Percentiles rank a stretch among this genome's conserved stretches.
Evolutionary conservation across 2,797 vertebrate species (phyloP).

Genomic region (Danio tinwini): DNA sequence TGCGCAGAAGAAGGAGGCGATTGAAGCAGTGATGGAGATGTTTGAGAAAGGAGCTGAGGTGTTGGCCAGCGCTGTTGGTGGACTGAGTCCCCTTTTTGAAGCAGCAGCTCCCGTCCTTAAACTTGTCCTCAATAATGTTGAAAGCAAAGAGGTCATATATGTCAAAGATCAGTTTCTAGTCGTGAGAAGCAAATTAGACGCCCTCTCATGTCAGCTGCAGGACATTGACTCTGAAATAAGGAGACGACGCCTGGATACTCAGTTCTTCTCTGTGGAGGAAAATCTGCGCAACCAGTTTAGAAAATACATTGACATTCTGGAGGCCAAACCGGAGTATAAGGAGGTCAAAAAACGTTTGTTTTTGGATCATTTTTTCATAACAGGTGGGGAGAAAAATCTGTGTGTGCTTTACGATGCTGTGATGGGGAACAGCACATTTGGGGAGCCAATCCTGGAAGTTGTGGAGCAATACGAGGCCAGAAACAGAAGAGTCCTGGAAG

Average conservation of each 20-base stretch:
- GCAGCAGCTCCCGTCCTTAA: slow-evolving; percentile 77
- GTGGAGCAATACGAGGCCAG: slow-evolving; percentile 75
- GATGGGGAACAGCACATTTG: slow-evolving; percentile 76
- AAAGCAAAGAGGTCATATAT: slow-evolving; percentile 80
- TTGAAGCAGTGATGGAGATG: slow-evolving; percentile 81
- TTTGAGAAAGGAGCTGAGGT: slow-evolving; percentile 79
- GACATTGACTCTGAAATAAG: slow-evolving; percentile 78
- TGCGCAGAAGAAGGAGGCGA: slow-evolving; percentile 82
- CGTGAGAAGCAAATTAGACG: slow-evolving; percentile 74
- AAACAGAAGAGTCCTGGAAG: slow-evolving; percentile 78
- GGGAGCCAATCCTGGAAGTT: slow-evolving; percentile 74
- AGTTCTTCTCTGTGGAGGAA: slow-evolving; percentile 79
- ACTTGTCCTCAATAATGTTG: slow-evolving; percentile 77
- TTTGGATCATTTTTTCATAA: slow-evolving; percentile 77
- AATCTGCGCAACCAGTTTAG: slow-evolving; percentile 81
- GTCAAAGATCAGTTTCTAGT: slow-evolving; percentile 80
- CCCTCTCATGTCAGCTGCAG: slow-evolving; percentile 77
- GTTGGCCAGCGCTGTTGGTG: slow-evolving; percentile 78
- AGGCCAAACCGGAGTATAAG: slow-evolving; percentile 76
- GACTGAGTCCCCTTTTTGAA: slow-evolving; percentile 79
- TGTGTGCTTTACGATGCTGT: slow-evolving; percentile 75
- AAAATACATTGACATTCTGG: slow-evolving; percentile 81
- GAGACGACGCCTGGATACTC: slow-evolving; percentile 71
- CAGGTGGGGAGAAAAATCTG: slow-evolving; percentile 80
- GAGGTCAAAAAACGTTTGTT: slow-evolving; percentile 78